A percentile compares a stretch with the other conserved stretches of the same genome.
These are phyloP conservation scores for Brachypterus glaber DNA, from an alignment of 2,888 invertebrate species.

Conservation along the genomic window DNA sequence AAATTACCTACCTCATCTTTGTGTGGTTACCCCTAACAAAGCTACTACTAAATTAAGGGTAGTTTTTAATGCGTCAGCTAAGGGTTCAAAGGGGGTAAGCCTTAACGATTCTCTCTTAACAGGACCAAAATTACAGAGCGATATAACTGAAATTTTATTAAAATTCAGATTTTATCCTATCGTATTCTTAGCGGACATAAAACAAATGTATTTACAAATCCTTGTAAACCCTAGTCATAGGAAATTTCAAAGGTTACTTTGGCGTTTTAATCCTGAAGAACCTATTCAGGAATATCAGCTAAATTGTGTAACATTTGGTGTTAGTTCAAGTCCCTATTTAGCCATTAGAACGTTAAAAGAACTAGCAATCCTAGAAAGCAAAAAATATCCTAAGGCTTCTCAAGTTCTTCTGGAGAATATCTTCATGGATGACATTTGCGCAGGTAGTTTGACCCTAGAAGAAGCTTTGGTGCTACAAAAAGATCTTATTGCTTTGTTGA, in stretches of 20 bases:
- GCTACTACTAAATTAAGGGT: constrained; percentile 12
- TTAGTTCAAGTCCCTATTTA: constrained; percentile 5
- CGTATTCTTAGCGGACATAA: constrained; percentile 13
- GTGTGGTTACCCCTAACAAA: constrained; percentile 10
- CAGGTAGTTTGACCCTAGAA: not conserved
- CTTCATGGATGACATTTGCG: constrained; percentile 9
- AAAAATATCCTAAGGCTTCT: constrained; percentile 5
- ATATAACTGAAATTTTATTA: constrained; percentile 6
- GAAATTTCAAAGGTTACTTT: constrained; percentile 11
- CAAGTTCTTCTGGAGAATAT: not conserved
- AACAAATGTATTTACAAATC: constrained; percentile 13
- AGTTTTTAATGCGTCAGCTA: constrained; percentile 9
- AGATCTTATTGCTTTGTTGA: constrained; percentile 4
- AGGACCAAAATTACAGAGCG: constrained; percentile 11
- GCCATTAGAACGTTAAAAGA: constrained; percentile 8
- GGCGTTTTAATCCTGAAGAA: constrained; percentile 8
- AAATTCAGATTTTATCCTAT: constrained; percentile 7
- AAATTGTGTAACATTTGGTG: constrained; percentile 9
- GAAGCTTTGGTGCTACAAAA: constrained; percentile 4
- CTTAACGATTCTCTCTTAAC: constrained; percentile 8
- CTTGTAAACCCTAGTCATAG: constrained; percentile 1
- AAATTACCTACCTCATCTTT: constrained; percentile 13
- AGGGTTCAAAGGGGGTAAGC: constrained; percentile 2
- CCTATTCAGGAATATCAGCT: constrained; percentile 9
- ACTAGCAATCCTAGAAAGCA: constrained; percentile 1